phyloP scores from a whole-genome alignment of 2,888 invertebrate genomes.

The Cinara cedri region DNA sequence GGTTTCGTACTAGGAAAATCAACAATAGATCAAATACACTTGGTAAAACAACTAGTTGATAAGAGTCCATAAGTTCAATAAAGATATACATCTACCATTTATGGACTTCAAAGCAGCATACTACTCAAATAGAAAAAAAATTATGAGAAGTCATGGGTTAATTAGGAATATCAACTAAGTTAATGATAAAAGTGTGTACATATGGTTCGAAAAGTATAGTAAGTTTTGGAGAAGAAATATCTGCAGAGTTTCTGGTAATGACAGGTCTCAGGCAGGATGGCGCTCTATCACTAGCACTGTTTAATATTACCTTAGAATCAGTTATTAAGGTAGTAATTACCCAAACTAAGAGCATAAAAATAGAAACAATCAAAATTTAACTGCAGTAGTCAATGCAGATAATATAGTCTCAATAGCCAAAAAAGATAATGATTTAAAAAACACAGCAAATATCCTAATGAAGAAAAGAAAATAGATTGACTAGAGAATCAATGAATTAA shows the following conservation, averaged over 20 bases:
- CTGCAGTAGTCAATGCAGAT: neutral
- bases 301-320: neutral
- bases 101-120: constrained; percentile 34
- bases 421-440: neutral
- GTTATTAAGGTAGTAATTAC: constrained; percentile 13
- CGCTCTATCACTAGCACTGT: neutral
- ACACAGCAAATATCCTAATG: neutral
- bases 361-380: constrained; percentile 4
- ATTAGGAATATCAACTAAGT: constrained; percentile 40
- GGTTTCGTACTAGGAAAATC: too few species aligned
- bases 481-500: neutral
- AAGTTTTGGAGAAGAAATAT: constrained; percentile 12
- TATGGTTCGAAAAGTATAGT: constrained; percentile 1
- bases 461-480: neutral
- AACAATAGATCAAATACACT: too few species aligned
- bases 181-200: constrained; percentile 39
- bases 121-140: constrained; percentile 27
- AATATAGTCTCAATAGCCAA: neutral
- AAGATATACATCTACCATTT: constrained; percentile 2
- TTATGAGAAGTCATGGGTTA: constrained; percentile 36
- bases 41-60: constrained; percentile 11
- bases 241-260: neutral
- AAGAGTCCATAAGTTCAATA: too few species aligned
- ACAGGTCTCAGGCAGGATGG: neutral
- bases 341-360: constrained; percentile 2